Evolutionary conservation across 2,113 vertebrate species (phyloP), one percentile per base, ranked within the genome.

Genomic region (Elaphurus davidianus): DNA sequence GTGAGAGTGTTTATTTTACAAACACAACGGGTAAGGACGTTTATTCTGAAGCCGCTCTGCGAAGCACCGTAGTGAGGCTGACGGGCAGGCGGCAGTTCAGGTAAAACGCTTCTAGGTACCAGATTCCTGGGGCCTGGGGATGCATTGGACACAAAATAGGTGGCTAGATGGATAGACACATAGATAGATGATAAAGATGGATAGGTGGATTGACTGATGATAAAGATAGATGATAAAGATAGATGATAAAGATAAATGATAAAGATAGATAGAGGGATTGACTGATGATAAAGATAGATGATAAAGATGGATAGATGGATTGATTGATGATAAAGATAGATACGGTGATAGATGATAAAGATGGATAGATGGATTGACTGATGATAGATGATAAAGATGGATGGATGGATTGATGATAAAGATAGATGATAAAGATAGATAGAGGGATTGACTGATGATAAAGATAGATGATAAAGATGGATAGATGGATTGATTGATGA

Each of bases 31-130:
- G 50, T 12, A 30, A 55, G 36, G 14, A 25, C 17, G 0, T 64
- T 1, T 3, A 14, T 17, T 36, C 36, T 0, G 16, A 47, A 50
- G 45, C 43, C 16, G 0, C 16, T 64, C 55, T 30, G 47, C 67
- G 17, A 64, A 79, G 55, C 54, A 2, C 1, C 2, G 0, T 6
- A 9, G 25, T 1, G 15, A 45, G 17, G 30, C 6, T 30, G 36
- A 45, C 21, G 45, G 40, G 45, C 28, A 16, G 14, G 16, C 0
- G 57, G 23, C 67, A 9, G 27, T 25, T 15, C 3, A 10, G 23
- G 28, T 45, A 16, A n/a, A 36, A 23, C 1, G 15, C 16, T 28
- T 40, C 55, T 12, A 0, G 2, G 8, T 23, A 1, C 12, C 12
- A 6, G 4, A 23, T 12, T 13, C n/a, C 0, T 6, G 55, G 43